Base-by-base conservation (phyloP, 2,888 invertebrate genomes). In the Sinopyrophorus schimmeli region DNA sequence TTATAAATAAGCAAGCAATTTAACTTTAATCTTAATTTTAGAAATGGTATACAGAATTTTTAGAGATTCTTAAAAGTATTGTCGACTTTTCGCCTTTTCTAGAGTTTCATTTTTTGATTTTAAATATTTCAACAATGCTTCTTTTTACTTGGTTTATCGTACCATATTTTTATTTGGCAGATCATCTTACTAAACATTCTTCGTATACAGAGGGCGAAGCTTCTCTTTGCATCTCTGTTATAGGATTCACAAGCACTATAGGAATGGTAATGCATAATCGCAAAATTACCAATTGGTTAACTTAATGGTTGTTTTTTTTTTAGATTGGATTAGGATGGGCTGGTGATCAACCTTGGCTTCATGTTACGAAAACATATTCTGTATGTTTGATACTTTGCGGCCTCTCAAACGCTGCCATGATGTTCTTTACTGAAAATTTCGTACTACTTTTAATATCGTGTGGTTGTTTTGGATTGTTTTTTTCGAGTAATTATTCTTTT, bases 81-180 rank as follows among this genome's bases (percentile, higher is more conserved):
- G 83, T 87, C 71, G 91, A 92, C 74, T 86, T 91, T 63, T 81
- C 85, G 14, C 80, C 91, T 69, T 87, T 92, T 69, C 76, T 84
- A 67, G 84, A 87, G 67, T 73, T 82, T 44, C 88, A 89, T 59
- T 92, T 91, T 73, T 77, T 89, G 55, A 77, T 90, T 30, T 82
- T 94, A 67, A 89, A 90, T 43, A 67, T 92, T 9, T 90, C 93
- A 40, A 94, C 93, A 57, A 84, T 93, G 60, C 78, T 94, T 40
- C 80, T 96, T 38, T 96, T 95, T 74, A 84, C 88, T 64, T 94
- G 93, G 89, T 91, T 90, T 73, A 95, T 97, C 66, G 90, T 96
- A 47, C 94, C 95, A 7, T 97, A 97, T 75, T 90, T 96, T 71
- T 96, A 93, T 74, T 78, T 95, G 53, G 88, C 89, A 41, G 93